Evolutionary conservation across 92 coral and sea anemone genomes (phyloP).

Genomic region (Epizoanthus fatuus): DNA sequence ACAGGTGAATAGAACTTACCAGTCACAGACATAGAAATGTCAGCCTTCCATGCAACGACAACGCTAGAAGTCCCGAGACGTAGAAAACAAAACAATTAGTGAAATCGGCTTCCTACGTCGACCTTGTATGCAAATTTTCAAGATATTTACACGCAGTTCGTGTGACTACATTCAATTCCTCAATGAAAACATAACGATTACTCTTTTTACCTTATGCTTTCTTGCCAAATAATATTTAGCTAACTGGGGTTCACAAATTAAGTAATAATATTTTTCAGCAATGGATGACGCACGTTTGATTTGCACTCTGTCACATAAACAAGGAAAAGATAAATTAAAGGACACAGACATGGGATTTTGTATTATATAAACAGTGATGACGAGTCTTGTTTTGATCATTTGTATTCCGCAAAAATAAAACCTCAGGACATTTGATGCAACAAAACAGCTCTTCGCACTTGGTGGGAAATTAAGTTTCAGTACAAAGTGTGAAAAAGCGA

Average conservation of each 20-base stretch:
- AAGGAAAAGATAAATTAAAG: background rate
- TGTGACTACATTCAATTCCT: conserved; percentile 14
- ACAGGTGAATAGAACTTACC: conserved; percentile 16
- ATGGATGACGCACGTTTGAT: background rate
- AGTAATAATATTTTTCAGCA: background rate
- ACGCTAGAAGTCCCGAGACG: background rate
- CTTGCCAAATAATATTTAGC: background rate
- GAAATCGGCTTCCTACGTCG: conserved; percentile 17
- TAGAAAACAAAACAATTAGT: conserved; percentile 36
- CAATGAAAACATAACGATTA: conserved; percentile 16
- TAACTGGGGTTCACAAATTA: background rate
- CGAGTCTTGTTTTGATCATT: conserved; percentile 25
- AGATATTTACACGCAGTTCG: conserved; percentile 33
- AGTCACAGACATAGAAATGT: background rate
- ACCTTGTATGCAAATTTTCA: conserved; percentile 38
- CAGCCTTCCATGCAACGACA: background rate
- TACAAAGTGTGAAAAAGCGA: background rate
- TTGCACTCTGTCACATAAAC: background rate
- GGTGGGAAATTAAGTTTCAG: background rate
- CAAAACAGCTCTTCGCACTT: conserved; percentile 17
- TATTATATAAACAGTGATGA: conserved; percentile 13
- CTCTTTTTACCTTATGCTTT: background rate
- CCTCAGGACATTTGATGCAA: conserved; percentile 23
- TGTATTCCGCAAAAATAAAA: background rate
- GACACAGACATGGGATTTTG: background rate